These are phyloP conservation scores for Drosophila azteca DNA, from an alignment of 1,140 invertebrate species.

Conservation along the genomic window DNA sequence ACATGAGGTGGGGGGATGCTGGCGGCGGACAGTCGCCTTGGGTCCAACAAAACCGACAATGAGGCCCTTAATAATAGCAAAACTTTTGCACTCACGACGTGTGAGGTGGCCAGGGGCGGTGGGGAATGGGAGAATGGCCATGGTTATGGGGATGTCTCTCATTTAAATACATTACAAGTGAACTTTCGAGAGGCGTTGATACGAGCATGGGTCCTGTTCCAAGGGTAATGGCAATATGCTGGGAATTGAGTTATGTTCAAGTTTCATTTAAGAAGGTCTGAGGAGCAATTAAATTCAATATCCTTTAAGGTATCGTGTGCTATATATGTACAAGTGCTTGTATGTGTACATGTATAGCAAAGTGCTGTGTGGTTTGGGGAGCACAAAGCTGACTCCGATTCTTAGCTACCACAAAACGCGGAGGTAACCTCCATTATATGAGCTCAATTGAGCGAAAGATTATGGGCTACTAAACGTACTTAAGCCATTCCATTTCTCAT, in stretches of 20 bases:
- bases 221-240: slow-evolving; percentile 41
- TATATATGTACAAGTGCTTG: too few species aligned
- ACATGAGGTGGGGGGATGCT: slow-evolving; percentile 2
- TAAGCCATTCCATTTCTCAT: background rate
- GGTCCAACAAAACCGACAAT: slow-evolving; percentile 79
- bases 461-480: background rate
- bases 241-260: slow-evolving; percentile 21
- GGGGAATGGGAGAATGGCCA: slow-evolving; percentile 12
- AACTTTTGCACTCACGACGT: slow-evolving; percentile 75
- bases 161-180: slow-evolving; percentile 63
- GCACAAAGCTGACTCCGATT: background rate
- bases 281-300: slow-evolving; percentile 60
- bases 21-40: slow-evolving; percentile 51
- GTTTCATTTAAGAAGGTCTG: slow-evolving; percentile 39
- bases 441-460: slow-evolving; percentile 36
- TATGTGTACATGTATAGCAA: background rate
- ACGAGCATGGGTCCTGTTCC: background rate
- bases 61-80: slow-evolving; percentile 77
- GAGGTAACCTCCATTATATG: slow-evolving; percentile 37
- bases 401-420: slow-evolving; percentile 34
- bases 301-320: slow-evolving; percentile 8
- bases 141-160: slow-evolving; percentile 44
- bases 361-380: background rate
- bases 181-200: slow-evolving; percentile 43
- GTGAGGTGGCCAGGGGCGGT: slow-evolving; percentile 22